Percentiles rank a stretch among this genome's conserved stretches.
Evolutionary conservation across 2,888 invertebrate species (phyloP).

Genomic region (Uropetala carovei): DNA sequence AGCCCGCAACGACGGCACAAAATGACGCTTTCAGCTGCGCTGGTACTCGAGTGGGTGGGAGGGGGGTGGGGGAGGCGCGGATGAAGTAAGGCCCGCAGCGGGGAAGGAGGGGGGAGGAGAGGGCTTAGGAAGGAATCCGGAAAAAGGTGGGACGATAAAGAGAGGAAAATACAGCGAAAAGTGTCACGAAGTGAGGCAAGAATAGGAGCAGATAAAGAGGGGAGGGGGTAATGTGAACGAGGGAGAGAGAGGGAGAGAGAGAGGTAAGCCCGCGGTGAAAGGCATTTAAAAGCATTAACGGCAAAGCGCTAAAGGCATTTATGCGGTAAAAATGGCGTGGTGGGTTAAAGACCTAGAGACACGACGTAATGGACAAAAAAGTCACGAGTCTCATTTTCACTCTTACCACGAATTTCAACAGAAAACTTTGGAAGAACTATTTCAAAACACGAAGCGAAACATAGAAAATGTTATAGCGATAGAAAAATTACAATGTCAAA

Average conservation of each 20-base stretch:
- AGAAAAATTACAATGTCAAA: not conserved
- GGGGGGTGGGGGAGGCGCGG: not conserved
- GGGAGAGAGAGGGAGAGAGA: not conserved
- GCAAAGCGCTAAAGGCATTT: conserved; percentile 36
- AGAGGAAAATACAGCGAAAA: not conserved
- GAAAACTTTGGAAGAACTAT: no score
- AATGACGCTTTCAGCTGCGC: conserved; percentile 44
- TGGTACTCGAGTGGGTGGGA: not conserved
- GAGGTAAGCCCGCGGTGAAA: not conserved
- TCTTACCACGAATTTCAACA: not conserved
- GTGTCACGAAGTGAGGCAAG: conserved; percentile 2
- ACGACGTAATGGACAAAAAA: not conserved
- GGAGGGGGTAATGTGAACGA: not conserved
- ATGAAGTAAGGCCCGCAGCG: not conserved
- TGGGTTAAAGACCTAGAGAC: not conserved
- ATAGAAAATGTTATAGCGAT: not conserved
- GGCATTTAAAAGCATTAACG: conserved; percentile 46
- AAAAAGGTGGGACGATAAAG: not conserved
- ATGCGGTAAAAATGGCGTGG: conserved; percentile 11
- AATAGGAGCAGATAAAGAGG: not conserved
- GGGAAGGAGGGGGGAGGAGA: not conserved
- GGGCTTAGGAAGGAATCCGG: not conserved
- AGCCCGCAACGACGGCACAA: conserved; percentile 38
- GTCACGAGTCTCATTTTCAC: not conserved
- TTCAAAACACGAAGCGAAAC: not conserved